These are phyloP conservation scores for Phaenicophaeus curvirostris DNA, from an alignment of 2,797 vertebrate genomes.

Conservation along the genomic window DNA sequence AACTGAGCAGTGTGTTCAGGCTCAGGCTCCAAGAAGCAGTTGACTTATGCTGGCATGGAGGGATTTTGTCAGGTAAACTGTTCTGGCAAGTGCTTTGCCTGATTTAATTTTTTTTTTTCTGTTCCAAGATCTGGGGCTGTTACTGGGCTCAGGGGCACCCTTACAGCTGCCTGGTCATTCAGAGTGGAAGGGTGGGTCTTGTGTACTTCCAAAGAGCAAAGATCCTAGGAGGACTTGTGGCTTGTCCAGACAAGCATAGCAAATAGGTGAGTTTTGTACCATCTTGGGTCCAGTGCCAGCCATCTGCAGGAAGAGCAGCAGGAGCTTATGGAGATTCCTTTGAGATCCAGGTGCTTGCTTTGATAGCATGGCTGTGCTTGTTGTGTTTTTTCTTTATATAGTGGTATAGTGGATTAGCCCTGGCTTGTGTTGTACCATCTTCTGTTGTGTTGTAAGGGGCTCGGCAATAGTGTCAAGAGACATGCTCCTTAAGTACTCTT, in stretches of 20 bases:
- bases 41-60: not conserved
- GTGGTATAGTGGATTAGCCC: not conserved
- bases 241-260: not conserved
- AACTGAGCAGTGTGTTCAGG: not conserved
- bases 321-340: not conserved
- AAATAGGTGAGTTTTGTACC: not conserved
- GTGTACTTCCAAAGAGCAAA: not conserved
- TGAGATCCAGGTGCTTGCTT: slow-evolving; percentile 9
- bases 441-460: slow-evolving; percentile 19
- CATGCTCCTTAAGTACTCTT: slow-evolving; percentile 65
- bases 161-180: not conserved
- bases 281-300: not conserved
- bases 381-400: not conserved
- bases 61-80: rapidly evolving
- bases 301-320: not conserved
- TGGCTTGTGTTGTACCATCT: not conserved
- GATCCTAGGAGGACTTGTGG: not conserved
- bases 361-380: not conserved
- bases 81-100: not conserved
- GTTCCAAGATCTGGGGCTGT: not conserved
- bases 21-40: not conserved
- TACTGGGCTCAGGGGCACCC: not conserved
- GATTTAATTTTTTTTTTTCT: not conserved
- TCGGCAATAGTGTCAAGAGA: slow-evolving; percentile 69
- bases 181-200: not conserved